phyloP scores from a whole-genome alignment of 2,797 vertebrate species.

The Dallia pectoralis region DNA sequence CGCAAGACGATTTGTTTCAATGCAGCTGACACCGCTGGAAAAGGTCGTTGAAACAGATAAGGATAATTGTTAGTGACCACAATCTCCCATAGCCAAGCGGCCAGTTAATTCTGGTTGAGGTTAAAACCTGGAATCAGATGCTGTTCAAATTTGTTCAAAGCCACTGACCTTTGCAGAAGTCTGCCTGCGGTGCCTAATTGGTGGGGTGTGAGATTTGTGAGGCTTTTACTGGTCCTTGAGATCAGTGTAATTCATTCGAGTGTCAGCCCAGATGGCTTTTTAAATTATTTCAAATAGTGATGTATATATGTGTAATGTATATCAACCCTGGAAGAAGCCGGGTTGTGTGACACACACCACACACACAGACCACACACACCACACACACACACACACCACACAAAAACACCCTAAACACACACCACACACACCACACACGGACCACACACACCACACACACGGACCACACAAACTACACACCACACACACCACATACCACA shows the following conservation, averaged over 20 bases:
- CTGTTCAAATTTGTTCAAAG: background rate
- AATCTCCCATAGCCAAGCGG: slow-evolving; percentile 8
- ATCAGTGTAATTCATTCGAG: background rate
- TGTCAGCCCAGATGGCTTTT: background rate
- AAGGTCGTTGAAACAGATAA: slow-evolving; percentile 41
- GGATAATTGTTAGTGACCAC: slow-evolving; percentile 37
- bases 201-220: too few relatives aligned
- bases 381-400: slow-evolving; percentile 13
- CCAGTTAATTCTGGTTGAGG: slow-evolving; percentile 21
- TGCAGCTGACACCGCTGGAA: slow-evolving; percentile 34
- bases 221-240: too few relatives aligned
- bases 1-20: slow-evolving; percentile 8
- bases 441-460: background rate
- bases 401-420: too few relatives aligned
- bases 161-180: background rate
- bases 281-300: background rate
- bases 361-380: too few relatives aligned
- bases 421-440: too few relatives aligned
- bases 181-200: background rate
- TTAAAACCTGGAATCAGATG: background rate
- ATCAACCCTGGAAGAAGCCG: slow-evolving; percentile 2
- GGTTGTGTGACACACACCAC: slow-evolving; percentile 24
- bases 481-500: slow-evolving; percentile 20
- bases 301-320: too few relatives aligned
- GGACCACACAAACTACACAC: slow-evolving; percentile 20